phyloP scores from a whole-genome alignment of 2,888 invertebrate species.

The Hecatera dysodea region DNA sequence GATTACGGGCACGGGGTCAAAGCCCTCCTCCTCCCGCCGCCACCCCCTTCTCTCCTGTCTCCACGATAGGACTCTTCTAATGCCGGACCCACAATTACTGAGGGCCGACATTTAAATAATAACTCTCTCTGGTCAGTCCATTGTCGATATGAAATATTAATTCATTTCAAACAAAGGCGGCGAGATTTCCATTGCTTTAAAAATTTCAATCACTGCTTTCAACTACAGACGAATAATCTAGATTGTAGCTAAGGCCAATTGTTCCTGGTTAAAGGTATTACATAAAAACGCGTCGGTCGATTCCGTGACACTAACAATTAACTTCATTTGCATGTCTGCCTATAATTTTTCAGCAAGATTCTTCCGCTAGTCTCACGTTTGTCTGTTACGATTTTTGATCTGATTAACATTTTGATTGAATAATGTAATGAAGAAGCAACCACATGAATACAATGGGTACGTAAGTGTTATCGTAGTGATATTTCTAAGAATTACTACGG shows the following conservation, averaged over 20 bases:
- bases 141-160: slow-evolving; percentile 52
- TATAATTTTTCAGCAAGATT: slow-evolving; percentile 73
- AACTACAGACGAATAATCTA: slow-evolving; percentile 39
- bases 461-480: slow-evolving; percentile 60
- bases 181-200: slow-evolving; percentile 15
- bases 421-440: slow-evolving; percentile 31
- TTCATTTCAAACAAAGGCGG: slow-evolving; percentile 48
- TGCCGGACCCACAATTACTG: slow-evolving; percentile 67
- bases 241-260: slow-evolving; percentile 34
- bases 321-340: slow-evolving; percentile 80
- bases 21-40: slow-evolving; percentile 72
- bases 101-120: slow-evolving; percentile 61
- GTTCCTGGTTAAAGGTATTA: slow-evolving; percentile 60
- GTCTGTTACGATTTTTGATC: slow-evolving; percentile 71
- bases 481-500: slow-evolving; percentile 73
- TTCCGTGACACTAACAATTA: slow-evolving; percentile 78
- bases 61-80: slow-evolving; percentile 65
- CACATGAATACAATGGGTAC: slow-evolving; percentile 38
- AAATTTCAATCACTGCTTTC: slow-evolving; percentile 15
- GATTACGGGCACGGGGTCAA: slow-evolving; percentile 82
- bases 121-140: slow-evolving; percentile 52
- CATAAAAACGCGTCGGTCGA: slow-evolving; percentile 63
- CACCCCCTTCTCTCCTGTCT: slow-evolving; percentile 59
- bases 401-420: slow-evolving; percentile 45
- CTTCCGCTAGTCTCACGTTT: slow-evolving; percentile 81